Conservation (phyloP, 2,113 vertebrate species). For the Dromas ardeola region DNA sequence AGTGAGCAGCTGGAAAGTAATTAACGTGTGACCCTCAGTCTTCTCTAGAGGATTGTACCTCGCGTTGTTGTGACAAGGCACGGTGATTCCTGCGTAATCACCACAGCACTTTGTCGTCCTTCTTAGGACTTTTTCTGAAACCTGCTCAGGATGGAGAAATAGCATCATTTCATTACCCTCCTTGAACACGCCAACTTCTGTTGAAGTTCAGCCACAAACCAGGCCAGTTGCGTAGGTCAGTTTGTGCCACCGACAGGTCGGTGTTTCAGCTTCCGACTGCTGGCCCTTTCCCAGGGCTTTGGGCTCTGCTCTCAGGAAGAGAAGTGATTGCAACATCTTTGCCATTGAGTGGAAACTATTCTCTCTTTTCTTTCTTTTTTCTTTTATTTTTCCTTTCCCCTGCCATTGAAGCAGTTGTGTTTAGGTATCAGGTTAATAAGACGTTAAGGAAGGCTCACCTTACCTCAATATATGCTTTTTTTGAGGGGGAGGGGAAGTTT, state of each 20-base stretch:
- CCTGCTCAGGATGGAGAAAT: not conserved
- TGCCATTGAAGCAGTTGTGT: not conserved
- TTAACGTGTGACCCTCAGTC: not conserved
- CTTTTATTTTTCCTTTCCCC: not conserved
- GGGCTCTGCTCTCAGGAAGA: not conserved
- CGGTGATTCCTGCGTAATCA: not conserved
- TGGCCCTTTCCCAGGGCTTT: not conserved
- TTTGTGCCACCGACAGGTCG: fast-evolving
- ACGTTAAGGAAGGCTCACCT: not conserved
- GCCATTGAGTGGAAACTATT: not conserved
- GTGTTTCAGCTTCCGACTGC: not conserved
- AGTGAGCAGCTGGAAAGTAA: not conserved
- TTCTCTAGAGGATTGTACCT: not conserved
- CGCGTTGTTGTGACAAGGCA: not conserved
- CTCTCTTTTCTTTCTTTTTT: not conserved
- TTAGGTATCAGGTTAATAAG: not conserved
- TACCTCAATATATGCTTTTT: not conserved
- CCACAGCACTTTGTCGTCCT: fast-evolving
- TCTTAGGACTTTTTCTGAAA: not conserved
- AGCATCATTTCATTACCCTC: fast-evolving
- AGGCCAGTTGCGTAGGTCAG: not conserved
- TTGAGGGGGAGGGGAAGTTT: not conserved
- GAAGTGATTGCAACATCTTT: not conserved
- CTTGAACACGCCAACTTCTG: not conserved
- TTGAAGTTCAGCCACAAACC: not conserved